These are phyloP conservation scores for Anagyrus pseudococci DNA, from an alignment of 2,888 invertebrate species.

Conservation along the genomic window DNA sequence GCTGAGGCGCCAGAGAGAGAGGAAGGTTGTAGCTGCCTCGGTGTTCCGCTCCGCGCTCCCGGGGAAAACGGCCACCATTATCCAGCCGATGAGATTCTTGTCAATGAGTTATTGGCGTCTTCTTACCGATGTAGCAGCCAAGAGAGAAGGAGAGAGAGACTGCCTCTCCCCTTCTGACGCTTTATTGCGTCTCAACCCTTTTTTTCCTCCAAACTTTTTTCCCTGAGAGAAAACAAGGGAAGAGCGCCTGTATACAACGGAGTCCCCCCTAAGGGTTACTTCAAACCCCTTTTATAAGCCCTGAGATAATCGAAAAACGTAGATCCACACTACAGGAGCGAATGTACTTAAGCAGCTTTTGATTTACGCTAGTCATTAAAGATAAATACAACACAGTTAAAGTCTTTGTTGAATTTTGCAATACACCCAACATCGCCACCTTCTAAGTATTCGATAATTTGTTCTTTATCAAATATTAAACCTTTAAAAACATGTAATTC, in stretches of 20 bases:
- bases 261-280: conserved; percentile 36
- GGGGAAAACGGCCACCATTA: conserved; percentile 57
- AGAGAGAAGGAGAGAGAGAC: conserved; percentile 4
- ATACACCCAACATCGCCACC: conserved; percentile 4
- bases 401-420: conserved; percentile 26
- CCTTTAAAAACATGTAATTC: too few species aligned
- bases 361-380: conserved; percentile 40
- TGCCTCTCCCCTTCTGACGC: conserved; percentile 47
- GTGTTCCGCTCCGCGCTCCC: conserved; percentile 38
- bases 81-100: conserved; percentile 60
- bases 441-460: too few species aligned
- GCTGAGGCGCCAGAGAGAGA: conserved; percentile 46
- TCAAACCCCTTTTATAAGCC: conserved; percentile 52
- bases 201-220: conserved; percentile 50
- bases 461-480: too few species aligned
- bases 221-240: conserved; percentile 38
- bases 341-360: conserved; percentile 38
- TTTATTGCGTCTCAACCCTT: conserved; percentile 58
- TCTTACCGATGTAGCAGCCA: conserved; percentile 47
- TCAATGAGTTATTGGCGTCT: conserved; percentile 61
- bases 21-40: not conserved
- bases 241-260: conserved; percentile 2
- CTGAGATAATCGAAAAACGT: conserved; percentile 48
- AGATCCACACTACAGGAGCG: conserved; percentile 31
- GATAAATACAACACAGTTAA: conserved; percentile 39